A percentile compares a stretch with the other conserved stretches of the same genome.
Conservation (phyloP, 2,113 vertebrate species). For the Otis tarda region DNA sequence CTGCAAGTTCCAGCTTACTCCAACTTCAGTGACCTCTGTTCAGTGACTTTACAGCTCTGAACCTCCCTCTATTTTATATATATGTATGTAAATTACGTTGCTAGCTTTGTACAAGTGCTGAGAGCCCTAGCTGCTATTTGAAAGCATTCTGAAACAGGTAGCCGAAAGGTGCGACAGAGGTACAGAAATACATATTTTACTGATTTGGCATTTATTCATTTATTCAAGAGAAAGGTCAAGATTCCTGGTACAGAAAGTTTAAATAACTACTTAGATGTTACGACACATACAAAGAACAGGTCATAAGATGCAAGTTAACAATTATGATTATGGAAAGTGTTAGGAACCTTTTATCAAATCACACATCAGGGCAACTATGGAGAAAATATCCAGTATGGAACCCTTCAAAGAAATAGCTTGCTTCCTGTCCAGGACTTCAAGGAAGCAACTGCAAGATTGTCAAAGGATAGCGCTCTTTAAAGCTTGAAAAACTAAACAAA, state of each 20-base stretch:
- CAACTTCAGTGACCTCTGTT: not conserved
- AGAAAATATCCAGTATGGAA: not conserved
- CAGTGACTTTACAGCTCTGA: not conserved
- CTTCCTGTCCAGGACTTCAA: not conserved
- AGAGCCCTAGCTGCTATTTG: not conserved
- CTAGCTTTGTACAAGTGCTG: not conserved
- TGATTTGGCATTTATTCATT: not conserved
- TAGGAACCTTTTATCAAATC: not conserved
- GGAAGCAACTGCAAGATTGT: not conserved
- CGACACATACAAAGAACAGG: not conserved
- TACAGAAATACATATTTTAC: not conserved
- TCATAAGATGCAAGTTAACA: not conserved
- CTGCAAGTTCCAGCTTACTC: not conserved
- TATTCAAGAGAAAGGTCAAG: not conserved
- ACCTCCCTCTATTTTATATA: not conserved
- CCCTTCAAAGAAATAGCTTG: not conserved
- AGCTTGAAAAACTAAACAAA: not conserved
- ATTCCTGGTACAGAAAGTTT: not conserved
- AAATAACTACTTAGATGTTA: not conserved
- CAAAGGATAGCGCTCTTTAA: not conserved
- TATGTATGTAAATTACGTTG: fast-evolving
- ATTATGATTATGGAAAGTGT: not conserved
- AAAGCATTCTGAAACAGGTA: not conserved
- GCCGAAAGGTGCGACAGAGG: not conserved
- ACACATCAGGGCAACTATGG: not conserved